Percentiles rank a stretch among this genome's conserved stretches.
phyloP scores from a whole-genome alignment of 2,888 invertebrate species.

The Eledona agricola region DNA sequence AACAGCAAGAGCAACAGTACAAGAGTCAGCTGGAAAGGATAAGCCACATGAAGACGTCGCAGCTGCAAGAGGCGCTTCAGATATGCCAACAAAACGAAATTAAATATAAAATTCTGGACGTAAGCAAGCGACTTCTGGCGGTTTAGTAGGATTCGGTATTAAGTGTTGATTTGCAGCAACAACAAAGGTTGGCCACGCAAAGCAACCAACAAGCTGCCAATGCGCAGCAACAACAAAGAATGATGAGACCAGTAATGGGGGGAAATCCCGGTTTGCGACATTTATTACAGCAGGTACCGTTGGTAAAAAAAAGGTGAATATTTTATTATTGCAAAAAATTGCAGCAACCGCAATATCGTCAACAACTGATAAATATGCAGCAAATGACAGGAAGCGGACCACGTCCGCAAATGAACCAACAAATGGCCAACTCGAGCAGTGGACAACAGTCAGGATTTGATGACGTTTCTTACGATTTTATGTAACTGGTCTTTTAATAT shows the following conservation, averaged over 20 bases:
- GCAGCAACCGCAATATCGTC: conserved; percentile 77
- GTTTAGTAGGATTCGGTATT: conserved; percentile 14
- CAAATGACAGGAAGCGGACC: conserved; percentile 65
- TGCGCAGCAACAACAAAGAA: conserved; percentile 66
- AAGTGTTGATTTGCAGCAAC: conserved; percentile 43
- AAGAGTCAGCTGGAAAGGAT: conserved; percentile 80
- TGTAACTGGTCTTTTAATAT: too few species aligned
- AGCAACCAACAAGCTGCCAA: conserved; percentile 52
- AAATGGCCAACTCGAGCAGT: conserved; percentile 59
- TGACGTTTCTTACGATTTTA: conserved; percentile 56
- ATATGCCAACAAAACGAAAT: conserved; percentile 82
- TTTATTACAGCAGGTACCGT: conserved; percentile 77
- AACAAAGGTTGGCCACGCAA: conserved; percentile 58
- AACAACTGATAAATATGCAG: conserved; percentile 67
- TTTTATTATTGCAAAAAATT: conserved; percentile 40
- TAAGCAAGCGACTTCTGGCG: conserved; percentile 54
- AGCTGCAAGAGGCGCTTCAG: conserved; percentile 73
- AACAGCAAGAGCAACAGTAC: conserved; percentile 80
- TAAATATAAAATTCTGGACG: conserved; percentile 80
- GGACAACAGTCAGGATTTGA: conserved; percentile 56
- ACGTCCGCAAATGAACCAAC: conserved; percentile 62
- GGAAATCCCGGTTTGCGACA: conserved; percentile 81
- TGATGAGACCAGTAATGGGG: conserved; percentile 77
- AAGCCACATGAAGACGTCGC: conserved; percentile 69
- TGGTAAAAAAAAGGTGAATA: conserved; percentile 7